A percentile compares a stretch with the other conserved stretches of the same genome.
Conservation (phyloP, 2,888 invertebrate species). For the Rhabditophanes sp. region DNA sequence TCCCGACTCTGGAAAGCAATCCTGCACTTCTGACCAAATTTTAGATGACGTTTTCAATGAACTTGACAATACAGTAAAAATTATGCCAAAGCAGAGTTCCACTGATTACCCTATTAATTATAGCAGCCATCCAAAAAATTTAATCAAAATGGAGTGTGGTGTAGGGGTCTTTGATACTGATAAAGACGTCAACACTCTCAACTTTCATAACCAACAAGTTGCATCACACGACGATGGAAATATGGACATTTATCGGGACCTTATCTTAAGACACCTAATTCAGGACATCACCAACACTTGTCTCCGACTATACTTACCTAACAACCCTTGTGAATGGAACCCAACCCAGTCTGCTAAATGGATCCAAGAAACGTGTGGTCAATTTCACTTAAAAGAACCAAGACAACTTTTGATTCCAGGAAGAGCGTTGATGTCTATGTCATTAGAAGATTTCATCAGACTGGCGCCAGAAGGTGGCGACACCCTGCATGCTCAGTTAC, state of each 20-base stretch:
- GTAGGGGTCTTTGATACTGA: too few species aligned
- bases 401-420: conserved; percentile 19
- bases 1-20: too few species aligned
- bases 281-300: conserved; percentile 43
- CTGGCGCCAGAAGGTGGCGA: conserved; percentile 28
- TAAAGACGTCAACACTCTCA: too few species aligned
- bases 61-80: too few species aligned
- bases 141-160: too few species aligned
- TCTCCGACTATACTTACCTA: conserved; percentile 28
- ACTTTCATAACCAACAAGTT: too few species aligned
- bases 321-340: conserved; percentile 8
- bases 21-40: too few species aligned
- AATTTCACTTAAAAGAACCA: conserved; percentile 29
- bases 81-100: too few species aligned
- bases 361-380: conserved; percentile 38
- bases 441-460: conserved; percentile 13
- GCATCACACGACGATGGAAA: conserved; percentile 10
- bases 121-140: too few species aligned
- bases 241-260: conserved; percentile 39
- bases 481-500: conserved; percentile 38
- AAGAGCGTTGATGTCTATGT: conserved; percentile 22
- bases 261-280: conserved; percentile 40
- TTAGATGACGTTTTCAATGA: too few species aligned
- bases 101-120: too few species aligned
- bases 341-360: conserved; percentile 12